Evolutionary conservation across 2,113 vertebrate species (phyloP).

Genomic region (Dendropsophus ebraccatus): DNA sequence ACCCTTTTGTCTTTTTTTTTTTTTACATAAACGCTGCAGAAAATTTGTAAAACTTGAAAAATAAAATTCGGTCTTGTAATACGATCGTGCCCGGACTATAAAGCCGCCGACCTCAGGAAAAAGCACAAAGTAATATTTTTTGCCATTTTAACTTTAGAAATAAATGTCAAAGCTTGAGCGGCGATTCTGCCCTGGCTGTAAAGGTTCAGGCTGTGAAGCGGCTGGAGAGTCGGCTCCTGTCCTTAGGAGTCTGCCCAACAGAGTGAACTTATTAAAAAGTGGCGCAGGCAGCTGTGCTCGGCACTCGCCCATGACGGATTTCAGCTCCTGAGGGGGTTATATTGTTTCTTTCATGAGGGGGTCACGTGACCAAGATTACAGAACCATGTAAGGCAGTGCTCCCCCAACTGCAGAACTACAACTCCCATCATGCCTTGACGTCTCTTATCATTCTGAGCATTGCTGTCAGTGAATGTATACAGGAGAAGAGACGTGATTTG

Average conservation of each 20-base stretch:
- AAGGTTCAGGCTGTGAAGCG: neutral
- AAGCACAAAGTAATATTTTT: neutral
- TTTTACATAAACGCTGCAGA: neutral
- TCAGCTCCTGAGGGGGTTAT: too few species aligned
- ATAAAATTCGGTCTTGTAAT: neutral
- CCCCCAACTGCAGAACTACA: too few species aligned
- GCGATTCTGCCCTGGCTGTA: neutral
- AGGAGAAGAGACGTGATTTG: too few species aligned
- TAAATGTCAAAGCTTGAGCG: constrained; percentile 2
- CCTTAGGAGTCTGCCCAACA: neutral
- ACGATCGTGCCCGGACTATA: neutral
- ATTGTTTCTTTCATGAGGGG: neutral
- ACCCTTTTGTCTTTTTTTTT: neutral
- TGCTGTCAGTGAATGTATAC: neutral
- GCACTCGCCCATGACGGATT: too few species aligned
- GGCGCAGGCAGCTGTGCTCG: neutral
- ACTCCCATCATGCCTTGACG: too few species aligned
- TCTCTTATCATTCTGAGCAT: too few species aligned
- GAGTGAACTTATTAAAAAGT: neutral
- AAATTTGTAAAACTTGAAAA: neutral
- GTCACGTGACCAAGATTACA: too few species aligned
- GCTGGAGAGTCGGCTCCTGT: neutral
- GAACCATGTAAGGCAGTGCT: too few species aligned
- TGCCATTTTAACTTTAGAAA: constrained; percentile 1
- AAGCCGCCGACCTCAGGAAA: neutral